Base-by-base conservation (phyloP, 2,113 vertebrate species). In the Nothobranchius kuhntae region DNA sequence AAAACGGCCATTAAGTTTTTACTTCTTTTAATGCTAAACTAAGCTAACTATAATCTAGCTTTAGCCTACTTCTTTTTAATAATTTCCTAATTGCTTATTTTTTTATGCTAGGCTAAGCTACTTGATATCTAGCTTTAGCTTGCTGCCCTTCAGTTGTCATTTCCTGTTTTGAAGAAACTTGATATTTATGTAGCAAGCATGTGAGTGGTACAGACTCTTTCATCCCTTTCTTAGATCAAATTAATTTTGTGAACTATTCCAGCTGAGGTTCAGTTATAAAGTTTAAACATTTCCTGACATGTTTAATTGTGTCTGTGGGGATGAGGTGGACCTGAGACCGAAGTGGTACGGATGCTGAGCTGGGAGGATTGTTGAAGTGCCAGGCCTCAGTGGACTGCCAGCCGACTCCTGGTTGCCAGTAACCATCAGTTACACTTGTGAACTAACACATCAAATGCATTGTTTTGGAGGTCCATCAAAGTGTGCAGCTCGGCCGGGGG, bases 401-500 rank as follows among this genome's bases (percentile, higher is more conserved):
- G 67, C 67, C 67, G 85, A 75, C 83, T 73, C 75, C 78, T 42
- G 26, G 65, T 77, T 58, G 53, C 74, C 47, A 36, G 45, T 14
- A 53, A 71, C 56, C 78, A 83, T 84, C 81, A 67, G 65, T 83
- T 79, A 82, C 82, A 86, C 51, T 83, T 81, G 81, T 76, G 81
- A 86, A 82, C 75, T 80, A 75, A 83, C 80, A 75, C 84, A 87
- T 87, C 86, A 87, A 75, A 85, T 65, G 61, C 78, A 76, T 82
- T 71, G 69, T 80, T 77, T 85, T 88, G 87, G 81, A 72, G 10
- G 83, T 75, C 83, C 72, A 77, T 88, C 81, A 88, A 76, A 87
- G 81, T 61, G 53, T 6, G 50, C 68, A 7, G 70, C 74, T 58
- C 15, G 0, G 68, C 50, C 15, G 2, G 80, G 44, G 67, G 78